phyloP scores from a whole-genome alignment of 1,140 invertebrate species.

The Dinoponera quadriceps region DNA sequence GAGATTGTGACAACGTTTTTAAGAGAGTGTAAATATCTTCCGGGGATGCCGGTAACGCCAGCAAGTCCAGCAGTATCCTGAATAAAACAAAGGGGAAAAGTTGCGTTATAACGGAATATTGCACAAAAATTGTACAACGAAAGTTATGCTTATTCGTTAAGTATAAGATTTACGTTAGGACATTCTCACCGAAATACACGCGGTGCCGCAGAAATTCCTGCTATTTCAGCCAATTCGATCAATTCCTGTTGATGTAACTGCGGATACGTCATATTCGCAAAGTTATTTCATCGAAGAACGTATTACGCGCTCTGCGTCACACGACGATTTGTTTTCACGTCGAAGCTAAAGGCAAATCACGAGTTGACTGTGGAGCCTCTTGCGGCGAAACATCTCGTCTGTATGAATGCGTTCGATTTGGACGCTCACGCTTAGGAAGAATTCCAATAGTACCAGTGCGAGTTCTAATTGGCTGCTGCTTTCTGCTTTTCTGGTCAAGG shows the following conservation, averaged over 20 bases:
- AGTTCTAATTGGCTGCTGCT: no score
- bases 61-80: constrained; percentile 77
- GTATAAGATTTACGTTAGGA: neutral
- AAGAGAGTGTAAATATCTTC: constrained; percentile 78
- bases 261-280: constrained; percentile 71
- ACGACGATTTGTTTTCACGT: no score
- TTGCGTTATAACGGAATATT: neutral
- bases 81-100: constrained; percentile 37
- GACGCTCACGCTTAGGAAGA: no score
- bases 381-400: no score
- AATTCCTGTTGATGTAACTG: constrained; percentile 73
- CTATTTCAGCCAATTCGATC: constrained; percentile 75
- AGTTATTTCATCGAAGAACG: neutral
- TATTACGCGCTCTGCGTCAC: no score
- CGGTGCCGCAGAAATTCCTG: constrained; percentile 74
- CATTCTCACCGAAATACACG: constrained; percentile 73
- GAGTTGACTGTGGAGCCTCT: no score
- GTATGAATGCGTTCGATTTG: no score
- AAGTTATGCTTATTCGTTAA: constrained; percentile 46
- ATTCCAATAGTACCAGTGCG: no score
- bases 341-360: no score
- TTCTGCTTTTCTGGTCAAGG: no score
- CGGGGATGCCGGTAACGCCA: constrained; percentile 77
- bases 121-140: neutral
- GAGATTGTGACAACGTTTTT: constrained; percentile 20